Evolutionary conservation across 2,113 vertebrate genomes (phyloP), one percentile per base, ranked within the genome.

Genomic region (Podarcis cretensis): DNA sequence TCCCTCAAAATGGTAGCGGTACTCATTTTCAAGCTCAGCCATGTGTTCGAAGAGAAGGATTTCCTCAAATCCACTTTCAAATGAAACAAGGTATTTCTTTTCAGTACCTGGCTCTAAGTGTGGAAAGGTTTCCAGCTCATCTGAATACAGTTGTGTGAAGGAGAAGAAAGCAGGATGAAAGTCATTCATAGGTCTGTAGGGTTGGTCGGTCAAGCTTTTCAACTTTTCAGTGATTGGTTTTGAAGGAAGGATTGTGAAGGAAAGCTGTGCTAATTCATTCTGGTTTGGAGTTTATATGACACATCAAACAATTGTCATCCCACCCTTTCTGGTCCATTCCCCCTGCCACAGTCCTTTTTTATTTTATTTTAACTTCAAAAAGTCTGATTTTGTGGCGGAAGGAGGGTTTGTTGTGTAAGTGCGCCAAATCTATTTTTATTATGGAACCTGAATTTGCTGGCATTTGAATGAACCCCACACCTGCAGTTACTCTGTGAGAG

Each of bases 41-140:
- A 40, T 81, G 68, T 87, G 78, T 71, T 81, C 35, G 14, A 71
- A 81, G 78, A 63, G 54, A 85, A 85, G 73, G 32, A 73, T 87
- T 87, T 73, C 14, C 21, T 73, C 32, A 75, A 75, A 75, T 21
- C 48, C 54, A 25, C 12, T 85, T 75, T 63, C 54, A 63, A 37
- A 30, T 37, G 68, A 32, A 54, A 48, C 30, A 80, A 80, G 30
- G 8, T 25, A 7, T 23, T 37, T 43, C 25, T 25, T 20, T 40
- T 14, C 16, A 48, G 59, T 30, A 68, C 37, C 63, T 86, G 18
- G 23, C 75, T 79, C 37, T 32, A 23, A 54, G 14, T 32, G 27
- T 35, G 27, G 63, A 35, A 9, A 48, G 35, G 6, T 68, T 86
- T 79, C n/a, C 20, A 78, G 25, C 37, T 68, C 76, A 86, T 79